Evolutionary conservation across 1,140 invertebrate species (phyloP).

Genomic region (Mizuhopecten yessoensis): DNA sequence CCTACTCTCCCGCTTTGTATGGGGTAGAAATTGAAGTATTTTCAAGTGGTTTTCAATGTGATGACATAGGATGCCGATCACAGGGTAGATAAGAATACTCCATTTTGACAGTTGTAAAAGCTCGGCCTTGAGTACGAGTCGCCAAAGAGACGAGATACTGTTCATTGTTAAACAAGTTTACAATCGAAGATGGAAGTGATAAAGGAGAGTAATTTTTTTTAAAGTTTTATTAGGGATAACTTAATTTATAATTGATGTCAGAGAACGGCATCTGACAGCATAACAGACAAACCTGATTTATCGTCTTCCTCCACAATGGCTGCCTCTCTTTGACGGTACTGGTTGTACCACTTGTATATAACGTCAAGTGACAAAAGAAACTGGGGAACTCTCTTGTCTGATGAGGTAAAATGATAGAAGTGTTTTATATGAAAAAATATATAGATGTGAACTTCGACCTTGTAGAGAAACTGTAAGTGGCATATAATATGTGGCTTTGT

Average conservation of each 20-base stretch:
- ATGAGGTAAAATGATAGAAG: not conserved
- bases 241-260: slow-evolving; percentile 36
- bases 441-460: not conserved
- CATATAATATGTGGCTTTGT: not conserved
- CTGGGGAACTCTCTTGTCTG: not conserved
- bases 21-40: slow-evolving; percentile 38
- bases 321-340: not conserved
- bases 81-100: slow-evolving; percentile 24
- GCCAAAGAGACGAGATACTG: not conserved
- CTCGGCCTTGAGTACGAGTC: not conserved
- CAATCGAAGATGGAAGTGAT: slow-evolving; percentile 16
- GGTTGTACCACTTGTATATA: slow-evolving; percentile 1
- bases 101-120: slow-evolving; percentile 39
- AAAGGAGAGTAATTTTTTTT: not conserved
- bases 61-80: slow-evolving; percentile 37
- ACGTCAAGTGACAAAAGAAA: not conserved
- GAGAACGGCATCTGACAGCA: slow-evolving; percentile 1
- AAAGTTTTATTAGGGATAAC: slow-evolving; percentile 35
- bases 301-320: not conserved
- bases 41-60: slow-evolving; percentile 38
- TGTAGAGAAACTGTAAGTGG: not conserved
- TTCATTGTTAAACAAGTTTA: not conserved
- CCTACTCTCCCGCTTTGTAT: not conserved
- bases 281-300: not conserved
- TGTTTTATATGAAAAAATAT: not conserved